Base-by-base conservation (phyloP, 2,113 vertebrate species). In the Engystomops pustulosus region DNA sequence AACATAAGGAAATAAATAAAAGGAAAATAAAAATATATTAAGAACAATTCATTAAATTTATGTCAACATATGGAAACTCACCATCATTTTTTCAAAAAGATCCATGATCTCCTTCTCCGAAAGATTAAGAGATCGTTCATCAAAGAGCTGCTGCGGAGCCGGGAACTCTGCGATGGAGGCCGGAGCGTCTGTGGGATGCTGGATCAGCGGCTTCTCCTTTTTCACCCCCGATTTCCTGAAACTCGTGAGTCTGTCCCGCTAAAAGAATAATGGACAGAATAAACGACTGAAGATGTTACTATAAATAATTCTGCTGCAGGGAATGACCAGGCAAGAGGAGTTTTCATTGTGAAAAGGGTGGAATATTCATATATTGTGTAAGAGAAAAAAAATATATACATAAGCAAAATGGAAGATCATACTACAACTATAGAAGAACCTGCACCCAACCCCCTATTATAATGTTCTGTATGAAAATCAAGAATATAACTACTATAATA, bases 1-100 rank as follows among this genome's bases (percentile, higher is more conserved):
- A n/a, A n/a, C n/a, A n/a, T n/a, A n/a, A n/a, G n/a, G n/a, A n/a
- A n/a, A n/a, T n/a, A n/a, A n/a, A n/a, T n/a, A n/a, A n/a, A n/a
- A n/a, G n/a, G n/a, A n/a, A n/a, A n/a, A n/a, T n/a, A n/a, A n/a
- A n/a, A n/a, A n/a, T n/a, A n/a, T n/a, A n/a, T n/a, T n/a, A n/a
- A n/a, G n/a, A n/a, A n/a, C n/a, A n/a, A n/a, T n/a, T n/a, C n/a
- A n/a, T n/a, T n/a, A n/a, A n/a, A n/a, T n/a, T n/a, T n/a, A n/a
- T n/a, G n/a, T n/a, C n/a, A 58, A 58, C 53, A 25, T 58, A 3
- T 15, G n/a, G 69, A 47, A 18, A 82, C 96, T 96, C 89, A 99
- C 98, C 98, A 99, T 99, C 98, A 99, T 99, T 91, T 99, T 99
- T 88, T 99, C 97, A 89, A 99, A 98, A 70, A 99, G 95, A 91